These are phyloP conservation scores for Falcaria lacertinaria DNA, from an alignment of 2,888 invertebrate genomes.

Conservation along the genomic window DNA sequence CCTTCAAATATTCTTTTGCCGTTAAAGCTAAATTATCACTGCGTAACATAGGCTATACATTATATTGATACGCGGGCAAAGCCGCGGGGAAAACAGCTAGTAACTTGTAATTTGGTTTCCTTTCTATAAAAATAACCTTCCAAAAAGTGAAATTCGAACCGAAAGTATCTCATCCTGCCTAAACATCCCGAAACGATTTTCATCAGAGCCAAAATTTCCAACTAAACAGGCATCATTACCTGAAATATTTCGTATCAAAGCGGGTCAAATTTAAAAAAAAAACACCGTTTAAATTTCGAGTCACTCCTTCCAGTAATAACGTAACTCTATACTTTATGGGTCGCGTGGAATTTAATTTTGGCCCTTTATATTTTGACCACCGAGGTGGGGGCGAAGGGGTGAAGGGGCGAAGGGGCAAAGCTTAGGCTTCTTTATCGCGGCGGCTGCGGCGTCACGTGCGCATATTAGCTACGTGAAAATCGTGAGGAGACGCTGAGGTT, in stretches of 20 bases:
- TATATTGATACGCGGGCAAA: no score
- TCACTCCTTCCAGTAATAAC: slow-evolving; percentile 56
- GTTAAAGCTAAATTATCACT: no score
- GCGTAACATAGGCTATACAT: no score
- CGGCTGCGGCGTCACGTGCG: slow-evolving; percentile 56
- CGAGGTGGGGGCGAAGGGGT: slow-evolving; percentile 5
- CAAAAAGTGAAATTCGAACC: neutral
- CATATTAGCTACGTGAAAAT: slow-evolving; percentile 63
- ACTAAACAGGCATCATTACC: slow-evolving; percentile 19
- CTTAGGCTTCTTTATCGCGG: slow-evolving; percentile 46
- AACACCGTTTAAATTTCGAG: slow-evolving; percentile 24
- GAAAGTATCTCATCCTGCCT: neutral
- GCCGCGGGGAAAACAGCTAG: no score
- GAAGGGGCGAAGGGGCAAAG: slow-evolving; percentile 5
- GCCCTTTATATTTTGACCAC: slow-evolving; percentile 70
- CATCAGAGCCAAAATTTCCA: slow-evolving; percentile 19
- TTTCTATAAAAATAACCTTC: neutral
- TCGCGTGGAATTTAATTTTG: slow-evolving; percentile 68
- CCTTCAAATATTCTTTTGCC: no score
- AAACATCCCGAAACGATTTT: slow-evolving; percentile 1
- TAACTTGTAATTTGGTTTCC: no score
- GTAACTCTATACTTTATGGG: slow-evolving; percentile 74
- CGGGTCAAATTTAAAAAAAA: slow-evolving; percentile 12
- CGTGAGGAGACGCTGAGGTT: slow-evolving; percentile 60
- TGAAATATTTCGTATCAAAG: slow-evolving; percentile 19